phyloP scores from a whole-genome alignment of 2,888 invertebrate species.

The Athripsodes cinereus region DNA sequence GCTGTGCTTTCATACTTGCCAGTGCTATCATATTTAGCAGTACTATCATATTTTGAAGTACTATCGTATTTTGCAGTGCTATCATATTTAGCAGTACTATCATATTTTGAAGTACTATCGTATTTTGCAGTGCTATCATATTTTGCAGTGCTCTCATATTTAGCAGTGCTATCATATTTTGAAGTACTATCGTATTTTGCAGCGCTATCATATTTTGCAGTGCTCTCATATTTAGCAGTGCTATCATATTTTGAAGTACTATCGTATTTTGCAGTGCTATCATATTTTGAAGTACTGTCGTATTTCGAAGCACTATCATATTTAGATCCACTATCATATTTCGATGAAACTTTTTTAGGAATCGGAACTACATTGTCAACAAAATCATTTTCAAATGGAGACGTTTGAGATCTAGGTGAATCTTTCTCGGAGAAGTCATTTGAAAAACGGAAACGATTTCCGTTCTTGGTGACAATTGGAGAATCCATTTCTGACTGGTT shows the following conservation, averaged over 20 bases:
- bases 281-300: too few relatives aligned
- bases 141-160: conserved; percentile 25
- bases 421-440: conserved; percentile 55
- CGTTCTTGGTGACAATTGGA: conserved; percentile 23
- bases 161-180: conserved; percentile 29
- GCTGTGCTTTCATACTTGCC: not conserved
- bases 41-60: too few relatives aligned
- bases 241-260: conserved; percentile 31
- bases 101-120: too few relatives aligned
- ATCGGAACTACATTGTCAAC: conserved; percentile 35
- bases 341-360: conserved; percentile 35
- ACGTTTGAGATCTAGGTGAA: conserved; percentile 39
- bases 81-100: too few relatives aligned
- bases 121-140: too few relatives aligned
- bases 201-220: not conserved
- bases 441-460: conserved; percentile 48
- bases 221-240: too few relatives aligned
- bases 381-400: conserved; percentile 59
- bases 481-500: conserved; percentile 24
- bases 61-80: too few relatives aligned
- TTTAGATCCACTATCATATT: conserved; percentile 32
- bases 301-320: not conserved
- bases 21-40: not conserved
- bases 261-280: conserved; percentile 27
- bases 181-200: conserved; percentile 33